Evolutionary conservation across 2,888 invertebrate genomes (phyloP).

Genomic region (Merodon equestris): DNA sequence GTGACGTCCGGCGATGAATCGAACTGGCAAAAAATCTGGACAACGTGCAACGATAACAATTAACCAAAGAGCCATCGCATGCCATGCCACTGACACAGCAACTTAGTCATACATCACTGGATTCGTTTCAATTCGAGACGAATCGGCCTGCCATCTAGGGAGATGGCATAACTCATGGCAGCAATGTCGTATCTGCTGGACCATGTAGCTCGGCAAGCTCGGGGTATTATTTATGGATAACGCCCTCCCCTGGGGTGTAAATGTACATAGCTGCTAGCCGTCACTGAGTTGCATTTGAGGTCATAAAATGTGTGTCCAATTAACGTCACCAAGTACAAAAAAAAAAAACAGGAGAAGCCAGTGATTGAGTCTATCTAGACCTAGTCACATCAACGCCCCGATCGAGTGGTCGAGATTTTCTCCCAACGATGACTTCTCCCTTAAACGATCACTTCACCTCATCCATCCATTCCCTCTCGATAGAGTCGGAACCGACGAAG

Average conservation of each 20-base stretch:
- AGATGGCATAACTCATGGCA: conserved; percentile 44
- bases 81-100: conserved; percentile 25
- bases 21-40: conserved; percentile 55
- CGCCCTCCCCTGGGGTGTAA: conserved; percentile 16
- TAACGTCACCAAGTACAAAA: conserved; percentile 54
- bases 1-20: conserved; percentile 19
- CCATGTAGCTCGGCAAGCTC: conserved; percentile 42
- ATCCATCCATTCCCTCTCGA: no score
- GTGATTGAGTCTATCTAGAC: conserved; percentile 28
- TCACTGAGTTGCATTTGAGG: conserved; percentile 64
- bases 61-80: conserved; percentile 51
- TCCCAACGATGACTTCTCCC: neutral
- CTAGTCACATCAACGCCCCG: no score
- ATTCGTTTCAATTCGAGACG: no score
- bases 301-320: conserved; percentile 68
- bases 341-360: neutral
- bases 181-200: conserved; percentile 17
- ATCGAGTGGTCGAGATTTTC: no score
- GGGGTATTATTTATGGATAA: conserved; percentile 63
- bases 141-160: conserved; percentile 49
- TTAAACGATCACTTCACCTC: conserved; percentile 14
- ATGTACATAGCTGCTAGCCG: neutral
- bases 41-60: conserved; percentile 53
- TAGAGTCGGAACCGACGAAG: conserved; percentile 6
- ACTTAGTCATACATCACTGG: conserved; percentile 51